Base-by-base conservation (phyloP, 1,140 invertebrate genomes). In the Druon quercuslanigerum region DNA sequence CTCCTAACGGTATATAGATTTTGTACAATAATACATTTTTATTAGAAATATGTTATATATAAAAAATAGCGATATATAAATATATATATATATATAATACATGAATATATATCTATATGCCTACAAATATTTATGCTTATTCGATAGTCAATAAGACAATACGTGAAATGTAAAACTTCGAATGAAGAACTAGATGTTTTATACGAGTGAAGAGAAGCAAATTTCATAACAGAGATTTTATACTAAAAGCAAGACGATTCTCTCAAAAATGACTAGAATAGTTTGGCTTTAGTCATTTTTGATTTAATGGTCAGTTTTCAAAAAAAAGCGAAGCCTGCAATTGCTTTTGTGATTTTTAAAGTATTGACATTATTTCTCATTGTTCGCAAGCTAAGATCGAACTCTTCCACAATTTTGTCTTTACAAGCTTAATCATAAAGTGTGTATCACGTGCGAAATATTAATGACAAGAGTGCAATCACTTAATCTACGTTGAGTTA, bases 1-100 rank as follows among this genome's bases (percentile, higher is more conserved):
- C n/a, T n/a, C n/a, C n/a, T n/a, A n/a, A n/a, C n/a, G n/a, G 72
- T 40, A 71, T 83, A 85, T 87, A 90, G 83, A 86, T 89, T 90
- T 87, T 89, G 83, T 89, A 90, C 84, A 89, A 66, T 66, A n/a
- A 66, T 33, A 66, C 46, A 66, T 89, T 88, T 88, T 85, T 88
- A 88, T 83, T 82, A 82, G 75, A 52, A 71, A 33, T 77, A 79
- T 77, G 72, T 66, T 82, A 76, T 82, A 82, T 50, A 82, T 82
- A 78, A 76, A 78, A 76, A 82, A 77, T 79, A 75, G 75, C 60
- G 25, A 33, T 66, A 66, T 33, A 66, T 66, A 66, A n/a, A n/a
- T 40, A 40, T 84, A 84, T 85, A 85, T 84, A 82, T 50, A 75
- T 81, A 80, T 79, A 86, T 60, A 52, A 71, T 52, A 74, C 25